phyloP scores from a whole-genome alignment of 2,888 invertebrate species.

The Rhagonycha fulva region DNA sequence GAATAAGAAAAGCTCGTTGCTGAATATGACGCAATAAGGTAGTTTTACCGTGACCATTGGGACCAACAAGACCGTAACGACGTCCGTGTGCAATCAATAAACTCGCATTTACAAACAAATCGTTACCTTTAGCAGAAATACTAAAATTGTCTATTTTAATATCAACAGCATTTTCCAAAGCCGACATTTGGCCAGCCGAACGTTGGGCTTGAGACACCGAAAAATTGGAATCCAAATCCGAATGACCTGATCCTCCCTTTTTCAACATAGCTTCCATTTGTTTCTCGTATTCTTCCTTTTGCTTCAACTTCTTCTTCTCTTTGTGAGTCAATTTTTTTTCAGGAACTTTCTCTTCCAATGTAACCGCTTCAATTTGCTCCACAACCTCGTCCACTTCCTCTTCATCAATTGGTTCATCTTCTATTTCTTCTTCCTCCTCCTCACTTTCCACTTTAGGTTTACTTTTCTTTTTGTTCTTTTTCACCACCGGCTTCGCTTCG shows the following conservation, averaged over 20 bases:
- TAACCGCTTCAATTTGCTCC: slow-evolving; percentile 11
- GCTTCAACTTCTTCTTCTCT: slow-evolving; percentile 89
- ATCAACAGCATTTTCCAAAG: slow-evolving; percentile 91
- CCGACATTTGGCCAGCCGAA: slow-evolving; percentile 74
- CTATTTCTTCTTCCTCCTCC: slow-evolving; percentile 24
- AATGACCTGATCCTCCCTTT: slow-evolving; percentile 87
- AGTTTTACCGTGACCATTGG: slow-evolving; percentile 99
- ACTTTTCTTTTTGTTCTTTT: slow-evolving; percentile 24
- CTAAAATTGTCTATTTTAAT: slow-evolving; percentile 99
- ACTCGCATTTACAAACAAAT: slow-evolving; percentile 94
- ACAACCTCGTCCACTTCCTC: slow-evolving; percentile 20
- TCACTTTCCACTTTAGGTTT: slow-evolving; percentile 18
- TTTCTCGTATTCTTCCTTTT: slow-evolving; percentile 85
- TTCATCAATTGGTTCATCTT: slow-evolving; percentile 17
- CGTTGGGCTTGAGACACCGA: slow-evolving; percentile 88
- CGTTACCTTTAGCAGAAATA: slow-evolving; percentile 96
- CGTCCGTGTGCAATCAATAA: slow-evolving; percentile 91
- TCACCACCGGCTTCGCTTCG: slow-evolving; percentile 23
- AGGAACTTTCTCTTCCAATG: slow-evolving; percentile 6
- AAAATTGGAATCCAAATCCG: slow-evolving; percentile 91
- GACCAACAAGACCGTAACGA: slow-evolving; percentile 96
- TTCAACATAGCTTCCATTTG: slow-evolving; percentile 84
- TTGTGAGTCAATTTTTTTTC: slow-evolving; percentile 84
- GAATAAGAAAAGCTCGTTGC: slow-evolving; percentile 88
- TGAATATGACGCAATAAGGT: slow-evolving; percentile 93